A percentile compares a stretch with the other conserved stretches of the same genome.
Evolutionary conservation across 2,888 invertebrate genomes (phyloP).

Genomic region (Lycaena phlaeas): DNA sequence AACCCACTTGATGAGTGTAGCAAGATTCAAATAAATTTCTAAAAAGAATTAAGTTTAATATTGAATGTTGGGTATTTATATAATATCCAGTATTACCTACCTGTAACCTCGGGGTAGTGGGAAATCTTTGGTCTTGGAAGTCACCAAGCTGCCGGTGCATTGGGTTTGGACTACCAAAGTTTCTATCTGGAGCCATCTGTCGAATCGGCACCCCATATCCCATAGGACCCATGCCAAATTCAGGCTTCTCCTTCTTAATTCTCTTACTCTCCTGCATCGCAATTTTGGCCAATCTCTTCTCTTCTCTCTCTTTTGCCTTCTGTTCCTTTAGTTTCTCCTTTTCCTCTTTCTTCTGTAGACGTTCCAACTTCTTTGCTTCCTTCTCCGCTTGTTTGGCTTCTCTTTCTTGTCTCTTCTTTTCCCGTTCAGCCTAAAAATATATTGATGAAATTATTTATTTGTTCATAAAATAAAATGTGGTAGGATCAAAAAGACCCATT

Average conservation of each 20-base stretch:
- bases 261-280: slow-evolving; percentile 58
- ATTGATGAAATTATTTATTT: background rate
- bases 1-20: too few relatives aligned
- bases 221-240: slow-evolving; percentile 28
- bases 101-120: slow-evolving; percentile 31
- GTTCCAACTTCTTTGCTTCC: slow-evolving; percentile 56
- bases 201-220: slow-evolving; percentile 26
- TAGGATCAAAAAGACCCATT: too few relatives aligned
- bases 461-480: too few relatives aligned
- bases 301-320: slow-evolving; percentile 63
- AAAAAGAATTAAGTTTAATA: too few relatives aligned
- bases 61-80: too few relatives aligned
- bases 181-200: slow-evolving; percentile 15
- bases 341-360: slow-evolving; percentile 64
- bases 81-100: slow-evolving; percentile 9
- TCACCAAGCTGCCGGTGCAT: slow-evolving; percentile 21
- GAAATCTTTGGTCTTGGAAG: slow-evolving; percentile 37
- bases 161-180: slow-evolving; percentile 13
- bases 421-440: slow-evolving; percentile 54
- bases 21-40: too few relatives aligned
- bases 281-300: slow-evolving; percentile 50
- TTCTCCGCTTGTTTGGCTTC: slow-evolving; percentile 66
- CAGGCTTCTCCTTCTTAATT: slow-evolving; percentile 45
- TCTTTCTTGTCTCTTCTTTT: slow-evolving; percentile 68
- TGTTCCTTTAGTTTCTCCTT: slow-evolving; percentile 58